Evolutionary conservation across 1,140 invertebrate species (phyloP).

Genomic region (Physella acuta): DNA sequence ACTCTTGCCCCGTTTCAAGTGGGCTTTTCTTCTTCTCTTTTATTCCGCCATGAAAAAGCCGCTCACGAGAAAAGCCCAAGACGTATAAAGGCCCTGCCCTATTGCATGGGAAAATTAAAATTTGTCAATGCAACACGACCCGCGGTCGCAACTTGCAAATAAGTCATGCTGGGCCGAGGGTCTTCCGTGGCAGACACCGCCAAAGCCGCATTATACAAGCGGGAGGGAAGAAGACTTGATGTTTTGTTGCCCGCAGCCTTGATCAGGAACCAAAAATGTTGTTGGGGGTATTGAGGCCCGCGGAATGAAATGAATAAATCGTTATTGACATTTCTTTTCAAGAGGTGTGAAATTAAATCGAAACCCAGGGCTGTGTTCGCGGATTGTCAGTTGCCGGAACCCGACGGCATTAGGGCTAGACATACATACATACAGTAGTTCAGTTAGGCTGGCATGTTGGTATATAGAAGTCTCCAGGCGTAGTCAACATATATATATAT

Average conservation of each 20-base stretch:
- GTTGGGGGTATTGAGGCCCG: not conserved
- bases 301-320: not conserved
- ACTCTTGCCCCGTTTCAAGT: too few relatives aligned
- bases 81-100: slow-evolving; percentile 5
- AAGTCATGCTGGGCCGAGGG: slow-evolving; percentile 5
- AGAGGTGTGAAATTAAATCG: not conserved
- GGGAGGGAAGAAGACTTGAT: not conserved
- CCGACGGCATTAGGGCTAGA: not conserved
- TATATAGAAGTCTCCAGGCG: too few relatives aligned
- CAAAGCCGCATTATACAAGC: not conserved
- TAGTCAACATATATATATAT: too few relatives aligned
- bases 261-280: not conserved
- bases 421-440: too few relatives aligned
- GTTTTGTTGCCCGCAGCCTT: not conserved
- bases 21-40: too few relatives aligned
- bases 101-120: slow-evolving; percentile 10
- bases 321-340: not conserved
- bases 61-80: not conserved
- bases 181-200: not conserved
- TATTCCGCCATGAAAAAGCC: not conserved
- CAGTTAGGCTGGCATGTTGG: too few relatives aligned
- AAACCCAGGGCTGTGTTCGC: not conserved
- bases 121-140: not conserved
- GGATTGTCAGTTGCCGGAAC: not conserved
- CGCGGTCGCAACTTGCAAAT: slow-evolving; percentile 4